Conservation (phyloP, 2,888 invertebrate species). For the Hypomecis punctinalis region DNA sequence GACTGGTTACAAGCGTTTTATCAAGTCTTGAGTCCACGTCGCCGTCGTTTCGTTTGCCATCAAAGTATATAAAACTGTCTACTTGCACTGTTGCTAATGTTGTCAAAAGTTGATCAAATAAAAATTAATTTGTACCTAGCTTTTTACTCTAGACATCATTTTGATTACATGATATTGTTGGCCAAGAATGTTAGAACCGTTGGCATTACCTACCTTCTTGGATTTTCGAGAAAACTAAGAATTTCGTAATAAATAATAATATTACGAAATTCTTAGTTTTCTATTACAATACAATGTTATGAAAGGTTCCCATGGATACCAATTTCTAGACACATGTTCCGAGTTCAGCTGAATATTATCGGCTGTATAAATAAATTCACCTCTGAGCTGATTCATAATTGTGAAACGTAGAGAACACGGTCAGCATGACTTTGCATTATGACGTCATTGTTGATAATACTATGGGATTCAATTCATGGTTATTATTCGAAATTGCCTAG, state of each 20-base stretch:
- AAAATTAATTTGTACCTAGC: too few species aligned
- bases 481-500: neutral
- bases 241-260: neutral
- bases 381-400: slow-evolving; percentile 5
- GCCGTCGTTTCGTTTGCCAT: too few species aligned
- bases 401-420: neutral
- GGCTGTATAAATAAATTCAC: neutral
- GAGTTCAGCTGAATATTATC: neutral
- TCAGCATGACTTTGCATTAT: slow-evolving; percentile 10
- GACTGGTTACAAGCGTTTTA: too few species aligned
- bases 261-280: neutral
- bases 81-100: too few species aligned
- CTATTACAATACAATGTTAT: neutral
- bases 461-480: neutral
- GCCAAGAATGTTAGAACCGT: too few species aligned
- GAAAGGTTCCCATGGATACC: slow-evolving; percentile 3
- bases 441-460: slow-evolving; percentile 14
- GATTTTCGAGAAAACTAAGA: too few species aligned
- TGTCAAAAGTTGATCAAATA: too few species aligned
- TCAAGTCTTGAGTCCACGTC: too few species aligned
- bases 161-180: too few species aligned
- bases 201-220: too few species aligned
- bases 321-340: neutral
- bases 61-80: too few species aligned
- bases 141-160: too few species aligned